phyloP scores from a whole-genome alignment of 2,888 invertebrate species.

The Papilio demoleus region DNA sequence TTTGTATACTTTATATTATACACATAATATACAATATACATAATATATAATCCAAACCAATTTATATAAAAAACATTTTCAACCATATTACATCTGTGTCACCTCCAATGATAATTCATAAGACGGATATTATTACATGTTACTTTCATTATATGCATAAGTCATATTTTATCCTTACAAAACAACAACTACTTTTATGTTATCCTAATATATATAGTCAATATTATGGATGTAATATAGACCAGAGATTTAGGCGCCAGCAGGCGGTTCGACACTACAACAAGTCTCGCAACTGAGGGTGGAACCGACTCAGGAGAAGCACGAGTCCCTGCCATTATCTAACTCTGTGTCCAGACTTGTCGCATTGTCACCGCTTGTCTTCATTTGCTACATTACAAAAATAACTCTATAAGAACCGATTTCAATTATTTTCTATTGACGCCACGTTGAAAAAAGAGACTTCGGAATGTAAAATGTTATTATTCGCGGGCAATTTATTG shows the following conservation, averaged over 20 bases:
- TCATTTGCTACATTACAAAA: constrained; percentile 70
- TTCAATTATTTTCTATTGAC: constrained; percentile 61
- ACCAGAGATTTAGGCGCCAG: constrained; percentile 72
- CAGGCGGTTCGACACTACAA: constrained; percentile 53
- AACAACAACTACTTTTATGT: constrained; percentile 81
- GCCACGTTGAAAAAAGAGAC: constrained; percentile 60
- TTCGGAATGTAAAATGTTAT: constrained; percentile 48
- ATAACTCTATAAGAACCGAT: constrained; percentile 69
- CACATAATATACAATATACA: constrained; percentile 70
- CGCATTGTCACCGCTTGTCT: constrained; percentile 51
- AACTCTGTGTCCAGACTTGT: constrained; percentile 40
- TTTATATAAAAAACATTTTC: constrained; percentile 80
- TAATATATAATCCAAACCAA: constrained; percentile 78
- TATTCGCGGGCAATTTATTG: neutral
- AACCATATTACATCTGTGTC: constrained; percentile 74
- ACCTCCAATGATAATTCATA: constrained; percentile 73
- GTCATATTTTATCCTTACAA: constrained; percentile 79
- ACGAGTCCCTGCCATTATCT: neutral
- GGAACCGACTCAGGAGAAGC: constrained; percentile 27
- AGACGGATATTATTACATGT: constrained; percentile 81
- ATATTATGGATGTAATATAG: constrained; percentile 65
- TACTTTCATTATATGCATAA: constrained; percentile 78
- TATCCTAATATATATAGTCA: constrained; percentile 68
- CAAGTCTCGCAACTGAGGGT: constrained; percentile 45
- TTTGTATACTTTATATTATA: constrained; percentile 68